A percentile compares a stretch with the other conserved stretches of the same genome.
Conservation (phyloP, 1,140 invertebrate genomes). For the Zaprionus capensis region DNA sequence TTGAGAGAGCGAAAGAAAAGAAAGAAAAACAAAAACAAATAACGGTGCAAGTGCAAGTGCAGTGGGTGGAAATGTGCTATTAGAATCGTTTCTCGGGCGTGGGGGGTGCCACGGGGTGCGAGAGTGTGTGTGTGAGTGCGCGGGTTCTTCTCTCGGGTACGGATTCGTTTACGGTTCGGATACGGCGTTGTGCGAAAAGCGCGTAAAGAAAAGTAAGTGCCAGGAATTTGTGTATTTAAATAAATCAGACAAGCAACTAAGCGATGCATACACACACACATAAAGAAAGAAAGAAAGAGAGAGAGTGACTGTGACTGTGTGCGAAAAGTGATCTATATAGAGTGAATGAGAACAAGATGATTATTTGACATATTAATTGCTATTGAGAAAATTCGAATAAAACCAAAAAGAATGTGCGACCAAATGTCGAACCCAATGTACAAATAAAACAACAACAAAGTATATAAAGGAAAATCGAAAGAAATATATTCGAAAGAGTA, state of each 20-base stretch:
- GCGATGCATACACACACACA: slow-evolving; percentile 74
- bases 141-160: slow-evolving; percentile 6
- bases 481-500: slow-evolving; percentile 24
- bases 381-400: slow-evolving; percentile 67
- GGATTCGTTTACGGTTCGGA: slow-evolving; percentile 14
- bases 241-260: slow-evolving; percentile 77
- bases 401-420: slow-evolving; percentile 54
- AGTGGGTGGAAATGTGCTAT: slow-evolving; percentile 79
- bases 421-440: slow-evolving; percentile 66
- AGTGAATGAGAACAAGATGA: slow-evolving; percentile 25
- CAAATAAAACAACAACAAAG: slow-evolving; percentile 34
- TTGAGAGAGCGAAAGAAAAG: slow-evolving; percentile 49
- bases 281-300: slow-evolving; percentile 40
- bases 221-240: slow-evolving; percentile 77
- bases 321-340: slow-evolving; percentile 4
- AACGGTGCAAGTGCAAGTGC: slow-evolving; percentile 74
- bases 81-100: slow-evolving; percentile 47
- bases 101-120: slow-evolving; percentile 9
- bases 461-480: slow-evolving; percentile 36
- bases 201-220: slow-evolving; percentile 80
- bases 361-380: slow-evolving; percentile 67
- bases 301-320: background rate
- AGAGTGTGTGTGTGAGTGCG: slow-evolving; percentile 13
- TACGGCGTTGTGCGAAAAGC: slow-evolving; percentile 61
- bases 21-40: slow-evolving; percentile 49